phyloP scores from a whole-genome alignment of 2,797 vertebrate genomes.

The Austrolebias charrua region DNA sequence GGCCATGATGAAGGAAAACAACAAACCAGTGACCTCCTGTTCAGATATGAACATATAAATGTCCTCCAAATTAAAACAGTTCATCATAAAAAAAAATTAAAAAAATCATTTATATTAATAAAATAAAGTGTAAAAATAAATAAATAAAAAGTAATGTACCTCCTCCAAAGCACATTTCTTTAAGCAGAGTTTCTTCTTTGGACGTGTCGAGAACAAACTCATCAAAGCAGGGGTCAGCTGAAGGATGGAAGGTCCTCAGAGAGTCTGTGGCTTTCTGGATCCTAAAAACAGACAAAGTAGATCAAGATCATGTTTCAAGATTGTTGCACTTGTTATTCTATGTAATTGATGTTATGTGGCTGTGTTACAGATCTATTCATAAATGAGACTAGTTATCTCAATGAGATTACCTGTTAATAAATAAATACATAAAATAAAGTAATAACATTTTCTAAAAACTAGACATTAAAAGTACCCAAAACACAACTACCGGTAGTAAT shows the following conservation, averaged over 20 bases:
- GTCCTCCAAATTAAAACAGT: too few relatives aligned
- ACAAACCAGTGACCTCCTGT: too few relatives aligned
- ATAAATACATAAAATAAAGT: neutral
- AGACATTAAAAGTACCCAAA: neutral
- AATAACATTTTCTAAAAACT: neutral
- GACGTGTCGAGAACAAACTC: slow-evolving; percentile 89
- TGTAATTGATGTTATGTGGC: too few relatives aligned
- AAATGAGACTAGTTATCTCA: too few relatives aligned
- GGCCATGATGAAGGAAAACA: too few relatives aligned
- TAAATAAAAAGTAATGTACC: slow-evolving; percentile 71
- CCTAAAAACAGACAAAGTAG: slow-evolving; percentile 68
- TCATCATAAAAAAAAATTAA: neutral
- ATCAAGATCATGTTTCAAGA: neutral
- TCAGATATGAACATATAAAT: too few relatives aligned
- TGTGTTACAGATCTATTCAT: too few relatives aligned
- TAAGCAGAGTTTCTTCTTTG: slow-evolving; percentile 87
- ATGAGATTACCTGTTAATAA: too few relatives aligned
- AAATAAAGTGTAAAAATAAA: neutral
- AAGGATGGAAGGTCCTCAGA: slow-evolving; percentile 89
- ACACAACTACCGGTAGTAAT: neutral
- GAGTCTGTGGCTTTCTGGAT: slow-evolving; percentile 96
- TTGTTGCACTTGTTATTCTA: too few relatives aligned
- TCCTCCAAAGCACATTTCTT: slow-evolving; percentile 87
- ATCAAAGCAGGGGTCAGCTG: slow-evolving; percentile 89
- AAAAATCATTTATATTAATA: neutral